Evolutionary conservation across 2,797 vertebrate species (phyloP), one percentile per base, ranked within the genome.

Genomic region (Karalla daura): DNA sequence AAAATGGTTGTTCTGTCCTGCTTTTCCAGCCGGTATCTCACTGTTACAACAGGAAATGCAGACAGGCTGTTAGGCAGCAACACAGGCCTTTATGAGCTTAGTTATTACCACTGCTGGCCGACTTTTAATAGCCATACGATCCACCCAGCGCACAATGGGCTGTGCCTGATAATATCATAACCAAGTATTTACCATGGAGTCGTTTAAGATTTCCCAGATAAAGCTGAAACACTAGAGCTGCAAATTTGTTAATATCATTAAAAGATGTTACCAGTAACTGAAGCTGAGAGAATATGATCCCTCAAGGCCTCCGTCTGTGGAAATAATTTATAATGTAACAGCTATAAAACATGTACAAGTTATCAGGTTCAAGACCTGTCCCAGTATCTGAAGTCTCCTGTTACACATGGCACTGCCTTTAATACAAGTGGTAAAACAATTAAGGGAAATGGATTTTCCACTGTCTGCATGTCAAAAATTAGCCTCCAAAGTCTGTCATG

Each of bases 231-330:
- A 95, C 94, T 97, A 99, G 96, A 96, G 95, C 94, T 89, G 91
- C 94, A 95, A 96, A 95, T 96, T 95, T 96, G 96, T 96, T 99
- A 98, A 99, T 98, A 96, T 95, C 95, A 95, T 97, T 96, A 98
- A 96, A 95, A 93, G 94, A 97, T 96, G 96, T 97, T 96, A 98
- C 93, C 94, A 94, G 89, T 94, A 97, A 95, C 96, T 95, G 86
- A 94, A 96, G 93, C 93, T 93, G 96, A 95, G 95, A 95, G 93
- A 95, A 95, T 93, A 94, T 74, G 94, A 96, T 96, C 89, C 96
- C 95, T 90, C 74, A 80, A 93, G 95, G 95, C 92, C 93, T 70
- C 54, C 69, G 91, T 91, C 95, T 96, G 95, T 96, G 95, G 95
- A 96, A 97, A 97, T 98, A 95, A 98, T 98, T 99, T 95, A 97